A percentile compares a stretch with the other conserved stretches of the same genome.
Conservation (phyloP, 2,888 invertebrate genomes). For the Deilephila porcellus region DNA sequence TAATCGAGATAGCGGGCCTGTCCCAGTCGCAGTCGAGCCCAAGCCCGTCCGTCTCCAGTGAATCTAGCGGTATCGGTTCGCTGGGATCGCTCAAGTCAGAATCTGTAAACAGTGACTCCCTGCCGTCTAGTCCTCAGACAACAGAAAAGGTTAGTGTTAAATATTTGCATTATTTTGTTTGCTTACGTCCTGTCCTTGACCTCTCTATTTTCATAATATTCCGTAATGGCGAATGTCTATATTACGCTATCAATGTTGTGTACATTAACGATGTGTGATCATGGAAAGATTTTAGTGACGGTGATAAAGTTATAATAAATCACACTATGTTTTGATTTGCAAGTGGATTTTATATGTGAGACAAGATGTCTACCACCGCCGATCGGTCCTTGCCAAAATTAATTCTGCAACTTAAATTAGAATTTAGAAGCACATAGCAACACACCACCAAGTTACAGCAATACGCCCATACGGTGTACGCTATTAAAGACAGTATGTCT, state of each 20-base stretch:
- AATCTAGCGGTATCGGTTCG: conserved; percentile 86
- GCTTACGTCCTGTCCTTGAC: conserved; percentile 83
- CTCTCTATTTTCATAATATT: conserved; percentile 85
- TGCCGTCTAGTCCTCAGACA: conserved; percentile 82
- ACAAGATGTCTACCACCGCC: conserved; percentile 40
- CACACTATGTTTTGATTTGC: neutral
- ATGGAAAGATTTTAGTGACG: conserved; percentile 60
- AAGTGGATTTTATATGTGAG: neutral
- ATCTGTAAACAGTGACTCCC: conserved; percentile 78
- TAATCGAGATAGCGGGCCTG: conserved; percentile 81
- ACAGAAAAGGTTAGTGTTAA: conserved; percentile 77
- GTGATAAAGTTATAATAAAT: conserved; percentile 12
- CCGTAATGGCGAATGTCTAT: conserved; percentile 81
- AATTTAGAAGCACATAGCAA: conserved; percentile 27
- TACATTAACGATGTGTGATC: conserved; percentile 68
- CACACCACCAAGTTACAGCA: conserved; percentile 28
- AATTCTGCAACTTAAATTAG: conserved; percentile 31
- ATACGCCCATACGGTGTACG: conserved; percentile 15
- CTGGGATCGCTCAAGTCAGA: conserved; percentile 82
- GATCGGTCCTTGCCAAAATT: conserved; percentile 42
- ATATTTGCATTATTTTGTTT: conserved; percentile 72
- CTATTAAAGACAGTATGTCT: conserved; percentile 28
- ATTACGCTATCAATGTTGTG: conserved; percentile 76
- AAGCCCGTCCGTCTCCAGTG: conserved; percentile 85
- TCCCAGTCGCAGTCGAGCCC: conserved; percentile 81